These are phyloP conservation scores for Conus betulinus DNA, from an alignment of 1,140 invertebrate species.

Conservation along the genomic window DNA sequence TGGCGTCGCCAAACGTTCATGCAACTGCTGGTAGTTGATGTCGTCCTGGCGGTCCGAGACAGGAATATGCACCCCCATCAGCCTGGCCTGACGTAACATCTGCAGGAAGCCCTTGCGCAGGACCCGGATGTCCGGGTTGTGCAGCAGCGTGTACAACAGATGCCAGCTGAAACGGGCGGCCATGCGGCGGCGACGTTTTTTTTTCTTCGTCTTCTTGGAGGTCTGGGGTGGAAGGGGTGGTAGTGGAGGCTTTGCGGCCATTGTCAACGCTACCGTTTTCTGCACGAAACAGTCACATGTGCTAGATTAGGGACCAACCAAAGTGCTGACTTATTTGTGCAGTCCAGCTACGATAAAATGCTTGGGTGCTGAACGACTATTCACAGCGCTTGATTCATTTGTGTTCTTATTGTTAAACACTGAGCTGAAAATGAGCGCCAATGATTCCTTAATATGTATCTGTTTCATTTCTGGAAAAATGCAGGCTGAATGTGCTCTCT, in stretches of 20 bases:
- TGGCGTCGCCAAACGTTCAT: not conserved
- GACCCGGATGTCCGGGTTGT: conserved; percentile 46
- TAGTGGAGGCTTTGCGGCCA: not conserved
- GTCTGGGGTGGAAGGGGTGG: not conserved
- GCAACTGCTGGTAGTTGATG: not conserved
- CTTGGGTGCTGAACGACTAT: too few species aligned
- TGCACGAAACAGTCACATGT: too few species aligned
- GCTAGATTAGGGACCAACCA: too few species aligned
- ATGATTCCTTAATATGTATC: too few species aligned
- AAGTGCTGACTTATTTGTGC: too few species aligned
- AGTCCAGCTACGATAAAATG: too few species aligned
- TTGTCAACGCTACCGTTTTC: too few species aligned
- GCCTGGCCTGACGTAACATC: conserved; percentile 33
- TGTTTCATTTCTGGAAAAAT: too few species aligned
- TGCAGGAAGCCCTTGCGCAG: conserved; percentile 47
- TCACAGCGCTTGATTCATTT: too few species aligned
- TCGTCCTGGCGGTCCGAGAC: conserved; percentile 35
- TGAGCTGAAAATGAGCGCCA: too few species aligned
- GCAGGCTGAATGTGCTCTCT: too few species aligned
- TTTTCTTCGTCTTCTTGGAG: not conserved
- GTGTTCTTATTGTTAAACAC: too few species aligned
- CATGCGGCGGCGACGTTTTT: conserved; percentile 8
- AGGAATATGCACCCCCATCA: conserved; percentile 36
- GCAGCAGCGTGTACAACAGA: conserved; percentile 43
- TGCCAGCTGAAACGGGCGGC: conserved; percentile 45